phyloP scores from a whole-genome alignment of 1,140 invertebrate genomes.

The Vanessa atalanta region DNA sequence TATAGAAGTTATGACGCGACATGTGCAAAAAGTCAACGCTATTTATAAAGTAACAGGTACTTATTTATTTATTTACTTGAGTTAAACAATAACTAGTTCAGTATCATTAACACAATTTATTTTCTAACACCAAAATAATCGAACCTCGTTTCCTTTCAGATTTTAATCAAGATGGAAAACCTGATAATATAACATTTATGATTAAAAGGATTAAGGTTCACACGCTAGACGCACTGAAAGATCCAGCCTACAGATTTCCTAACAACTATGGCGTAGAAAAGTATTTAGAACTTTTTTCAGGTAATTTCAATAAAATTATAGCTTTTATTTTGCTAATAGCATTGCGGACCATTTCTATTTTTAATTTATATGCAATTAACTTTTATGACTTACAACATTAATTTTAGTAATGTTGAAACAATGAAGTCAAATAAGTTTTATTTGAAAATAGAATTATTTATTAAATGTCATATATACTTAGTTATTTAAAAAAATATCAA shows the following conservation, averaged over 20 bases:
- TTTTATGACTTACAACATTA: too few species aligned
- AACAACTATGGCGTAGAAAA: constrained; percentile 97
- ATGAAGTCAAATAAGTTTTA: neutral
- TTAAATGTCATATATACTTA: neutral
- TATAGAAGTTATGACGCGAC: constrained; percentile 96
- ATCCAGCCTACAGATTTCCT: constrained; percentile 93
- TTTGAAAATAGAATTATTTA: neutral
- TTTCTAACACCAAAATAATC: neutral
- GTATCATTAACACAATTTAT: too few species aligned
- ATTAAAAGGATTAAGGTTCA: constrained; percentile 98
- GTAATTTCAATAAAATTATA: constrained; percentile 78
- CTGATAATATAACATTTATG: constrained; percentile 97
- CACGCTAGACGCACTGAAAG: constrained; percentile 89
- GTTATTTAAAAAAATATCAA: neutral
- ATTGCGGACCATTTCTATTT: neutral
- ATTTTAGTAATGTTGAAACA: too few species aligned
- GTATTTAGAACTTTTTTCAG: constrained; percentile 95
- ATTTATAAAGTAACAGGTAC: constrained; percentile 94
- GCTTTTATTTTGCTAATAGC: neutral
- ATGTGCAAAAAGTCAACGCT: constrained; percentile 95
- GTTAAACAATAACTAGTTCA: too few species aligned
- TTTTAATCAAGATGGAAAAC: constrained; percentile 94
- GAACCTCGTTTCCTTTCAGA: constrained; percentile 83
- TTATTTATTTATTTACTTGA: neutral
- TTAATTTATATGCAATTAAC: too few species aligned